Conservation (phyloP, 2,797 vertebrate species). For the Limnodromus scolopaceus region DNA sequence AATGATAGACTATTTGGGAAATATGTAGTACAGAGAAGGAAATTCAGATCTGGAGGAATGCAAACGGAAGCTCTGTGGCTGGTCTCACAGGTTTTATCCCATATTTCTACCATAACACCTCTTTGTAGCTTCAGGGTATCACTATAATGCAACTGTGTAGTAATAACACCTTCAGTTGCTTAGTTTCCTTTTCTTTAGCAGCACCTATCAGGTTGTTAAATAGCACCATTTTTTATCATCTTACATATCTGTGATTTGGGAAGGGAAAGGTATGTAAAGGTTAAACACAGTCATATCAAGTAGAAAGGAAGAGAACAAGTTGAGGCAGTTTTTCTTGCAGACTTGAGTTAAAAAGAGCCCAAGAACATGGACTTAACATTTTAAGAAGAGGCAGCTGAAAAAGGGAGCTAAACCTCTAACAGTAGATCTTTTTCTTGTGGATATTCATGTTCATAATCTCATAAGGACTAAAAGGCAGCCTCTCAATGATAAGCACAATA, state of each 20-base stretch:
- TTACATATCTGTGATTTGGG: not conserved
- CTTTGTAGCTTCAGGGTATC: not conserved
- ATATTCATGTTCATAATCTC: not conserved
- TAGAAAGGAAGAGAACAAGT: not conserved
- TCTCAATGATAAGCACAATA: not conserved
- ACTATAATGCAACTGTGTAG: not conserved
- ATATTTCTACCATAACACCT: not conserved
- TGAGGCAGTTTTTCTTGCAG: not conserved
- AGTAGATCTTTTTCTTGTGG: not conserved
- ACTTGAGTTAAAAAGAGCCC: not conserved
- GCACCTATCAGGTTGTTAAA: not conserved
- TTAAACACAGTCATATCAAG: not conserved
- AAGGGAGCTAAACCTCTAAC: not conserved
- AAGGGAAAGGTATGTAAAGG: not conserved
- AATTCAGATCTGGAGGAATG: not conserved
- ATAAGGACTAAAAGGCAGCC: not conserved
- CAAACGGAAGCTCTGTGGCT: not conserved
- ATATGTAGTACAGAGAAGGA: not conserved
- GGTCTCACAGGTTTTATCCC: not conserved
- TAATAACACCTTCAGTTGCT: not conserved
- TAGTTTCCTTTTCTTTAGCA: not conserved
- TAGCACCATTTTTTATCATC: not conserved
- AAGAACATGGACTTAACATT: not conserved
- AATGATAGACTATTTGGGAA: not conserved
- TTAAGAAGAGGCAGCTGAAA: not conserved